Evolutionary conservation across 2,797 vertebrate genomes (phyloP), one percentile per base, ranked within the genome.

Genomic region (Pteropus rufus): DNA sequence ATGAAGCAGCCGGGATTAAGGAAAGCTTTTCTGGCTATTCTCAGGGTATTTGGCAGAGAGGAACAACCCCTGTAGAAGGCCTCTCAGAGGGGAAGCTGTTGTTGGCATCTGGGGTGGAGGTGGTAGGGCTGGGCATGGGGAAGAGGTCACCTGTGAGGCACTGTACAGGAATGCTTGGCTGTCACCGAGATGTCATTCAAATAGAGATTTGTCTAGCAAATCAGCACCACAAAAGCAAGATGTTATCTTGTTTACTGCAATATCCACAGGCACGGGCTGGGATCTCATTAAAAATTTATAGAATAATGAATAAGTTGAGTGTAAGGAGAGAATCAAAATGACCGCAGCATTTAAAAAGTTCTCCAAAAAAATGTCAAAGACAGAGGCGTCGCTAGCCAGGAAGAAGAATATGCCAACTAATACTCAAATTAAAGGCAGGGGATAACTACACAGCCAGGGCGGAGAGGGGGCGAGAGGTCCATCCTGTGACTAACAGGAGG

Each of bases 401-500:
- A 69, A 56, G 75, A 82, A 41, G 83, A 52, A 10, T 5, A n/a
- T 54, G 24, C 52, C 88, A 89, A 5, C 26, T 1, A 49, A 75
- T 16, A n/a, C 41, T 26, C n/a, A 18, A 46, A 44, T 93, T 34
- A n/a, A 65, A 92, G 79, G 36, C 31, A 11, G 60, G 7, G 23
- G 29, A 26, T 11, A 23, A 11, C 7, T 8, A 18, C 0, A 10
- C 10, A 8, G 29, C n/a, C 2, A 24, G 84, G 58, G 41, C 69
- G 1, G n/a, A 14, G 46, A 16, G 34, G 65, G 67, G 19, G 2
- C 46, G 2, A 11, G 31, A 24, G 23, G 70, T 85, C 91, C 5
- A 4, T 54, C 84, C n/a, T 8, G n/a, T 89, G 92, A 94, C 83
- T 46, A n/a, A 91, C 8, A 76, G 80, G 54, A 76, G 80, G 54